Conservation (phyloP, 2,113 vertebrate species). For the Ictidomys tridecemlineatus region DNA sequence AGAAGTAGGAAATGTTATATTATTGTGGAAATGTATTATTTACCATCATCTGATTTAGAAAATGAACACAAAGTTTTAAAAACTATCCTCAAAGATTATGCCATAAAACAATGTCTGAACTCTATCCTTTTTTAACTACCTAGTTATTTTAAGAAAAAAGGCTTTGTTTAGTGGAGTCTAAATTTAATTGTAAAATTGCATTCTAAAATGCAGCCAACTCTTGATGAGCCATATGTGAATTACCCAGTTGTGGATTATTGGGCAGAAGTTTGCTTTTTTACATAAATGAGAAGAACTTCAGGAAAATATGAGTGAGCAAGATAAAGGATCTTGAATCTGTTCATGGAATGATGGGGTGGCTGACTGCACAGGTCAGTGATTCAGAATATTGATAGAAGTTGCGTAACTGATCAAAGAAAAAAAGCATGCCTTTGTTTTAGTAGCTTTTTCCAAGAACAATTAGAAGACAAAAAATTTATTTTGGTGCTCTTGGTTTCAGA, state of each 20-base stretch:
- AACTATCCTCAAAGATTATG: background rate
- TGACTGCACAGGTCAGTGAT: background rate
- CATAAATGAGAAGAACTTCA: slow-evolving; percentile 1
- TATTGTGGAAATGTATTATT: background rate
- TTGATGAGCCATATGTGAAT: background rate
- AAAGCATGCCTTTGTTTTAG: background rate
- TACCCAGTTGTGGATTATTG: background rate
- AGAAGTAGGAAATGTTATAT: slow-evolving; percentile 13
- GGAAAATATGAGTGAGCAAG: background rate
- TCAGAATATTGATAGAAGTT: background rate
- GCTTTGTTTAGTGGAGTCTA: slow-evolving; percentile 24
- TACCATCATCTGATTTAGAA: background rate
- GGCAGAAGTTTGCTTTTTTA: slow-evolving; percentile 48
- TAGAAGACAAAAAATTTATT: no score
- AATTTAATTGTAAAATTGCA: slow-evolving; percentile 34
- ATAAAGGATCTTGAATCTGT: background rate
- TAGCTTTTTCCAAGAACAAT: no score
- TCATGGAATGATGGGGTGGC: background rate
- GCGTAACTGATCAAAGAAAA: background rate
- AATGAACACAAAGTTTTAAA: background rate
- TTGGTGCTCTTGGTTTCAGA: no score
- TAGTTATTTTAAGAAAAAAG: slow-evolving; percentile 18
- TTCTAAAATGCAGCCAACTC: background rate
- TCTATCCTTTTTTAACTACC: background rate
- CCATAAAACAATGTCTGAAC: background rate